Base-by-base conservation (phyloP, 2,888 invertebrate genomes). In the Gastrophysa polygoni region DNA sequence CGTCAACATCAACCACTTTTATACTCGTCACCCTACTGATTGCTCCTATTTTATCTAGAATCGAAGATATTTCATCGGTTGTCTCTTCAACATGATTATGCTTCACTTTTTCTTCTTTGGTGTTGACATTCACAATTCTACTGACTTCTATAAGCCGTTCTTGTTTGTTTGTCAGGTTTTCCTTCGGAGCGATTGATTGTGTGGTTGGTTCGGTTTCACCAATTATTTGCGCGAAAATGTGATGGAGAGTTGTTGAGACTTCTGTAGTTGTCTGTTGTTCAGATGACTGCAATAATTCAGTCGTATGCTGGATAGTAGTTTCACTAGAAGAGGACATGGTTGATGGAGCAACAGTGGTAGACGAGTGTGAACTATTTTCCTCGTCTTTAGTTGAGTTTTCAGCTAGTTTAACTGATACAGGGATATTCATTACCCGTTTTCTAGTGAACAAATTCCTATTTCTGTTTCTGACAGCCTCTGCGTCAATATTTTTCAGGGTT, bases 71-170 rank as follows among this genome's bases (percentile, higher is more conserved):
- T 75, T 88, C 88, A n/a, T 87, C 80, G 73, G 83, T 83, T 1
- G 85, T 80, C 50, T 85, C 83, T 38, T 71, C 71, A 10, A 69
- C 49, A 6, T 62, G 34, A 18, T 85, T 82, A 1, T 84, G 84
- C 17, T 85, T 85, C 52, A 85, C 82, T 75, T 87, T 87, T 29
- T 86, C 86, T 74, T 87, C 83, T 77, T 88, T 88, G 0, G 88
- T 88, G 34, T 87, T 87, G 1, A 90, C 86, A 81, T 90, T 89
- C 2, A 89, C 87, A 28, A 89, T 86, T 75, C 90, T 83, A 77
- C 88, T 90, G 0, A 91, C 86, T 70, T 89, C 89, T 64, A 89
- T 88, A 16, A 90, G 74, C 78, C 87, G 87, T 71, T 89, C 85
- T 28, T 84, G 81, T 67, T 76, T 80, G 38, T 71, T 72, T 14